These are phyloP conservation scores for Elanoides forficatus DNA, from an alignment of 2,113 vertebrate genomes.

Conservation along the genomic window DNA sequence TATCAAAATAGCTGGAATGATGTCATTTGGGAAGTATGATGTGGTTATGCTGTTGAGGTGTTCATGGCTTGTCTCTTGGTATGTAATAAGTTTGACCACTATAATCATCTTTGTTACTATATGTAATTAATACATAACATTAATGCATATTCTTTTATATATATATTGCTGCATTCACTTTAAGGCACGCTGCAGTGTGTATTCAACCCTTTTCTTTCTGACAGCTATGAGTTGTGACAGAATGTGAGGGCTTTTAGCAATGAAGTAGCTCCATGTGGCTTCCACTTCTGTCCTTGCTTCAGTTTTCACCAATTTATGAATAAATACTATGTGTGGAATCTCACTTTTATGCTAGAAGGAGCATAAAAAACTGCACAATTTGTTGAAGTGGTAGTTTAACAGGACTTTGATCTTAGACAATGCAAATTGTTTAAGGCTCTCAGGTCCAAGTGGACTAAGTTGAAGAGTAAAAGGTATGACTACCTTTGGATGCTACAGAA, in stretches of 20 bases:
- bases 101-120: background rate
- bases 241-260: background rate
- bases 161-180: background rate
- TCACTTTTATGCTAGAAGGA: background rate
- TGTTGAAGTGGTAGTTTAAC: background rate
- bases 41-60: background rate
- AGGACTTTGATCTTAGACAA: background rate
- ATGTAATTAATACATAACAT: background rate
- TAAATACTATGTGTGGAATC: background rate
- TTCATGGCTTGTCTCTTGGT: background rate
- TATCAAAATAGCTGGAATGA: background rate
- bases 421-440: background rate
- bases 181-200: rapidly evolving
- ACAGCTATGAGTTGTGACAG: background rate
- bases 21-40: background rate
- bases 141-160: background rate
- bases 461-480: background rate
- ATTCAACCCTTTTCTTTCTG: background rate
- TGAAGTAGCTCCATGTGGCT: background rate
- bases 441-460: background rate
- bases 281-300: background rate
- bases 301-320: background rate
- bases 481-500: background rate
- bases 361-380: background rate
- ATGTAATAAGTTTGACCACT: background rate